Evolutionary conservation across 2,797 vertebrate genomes (phyloP), one percentile per base, ranked within the genome.

Genomic region (Acrossocheilus fasciatus): DNA sequence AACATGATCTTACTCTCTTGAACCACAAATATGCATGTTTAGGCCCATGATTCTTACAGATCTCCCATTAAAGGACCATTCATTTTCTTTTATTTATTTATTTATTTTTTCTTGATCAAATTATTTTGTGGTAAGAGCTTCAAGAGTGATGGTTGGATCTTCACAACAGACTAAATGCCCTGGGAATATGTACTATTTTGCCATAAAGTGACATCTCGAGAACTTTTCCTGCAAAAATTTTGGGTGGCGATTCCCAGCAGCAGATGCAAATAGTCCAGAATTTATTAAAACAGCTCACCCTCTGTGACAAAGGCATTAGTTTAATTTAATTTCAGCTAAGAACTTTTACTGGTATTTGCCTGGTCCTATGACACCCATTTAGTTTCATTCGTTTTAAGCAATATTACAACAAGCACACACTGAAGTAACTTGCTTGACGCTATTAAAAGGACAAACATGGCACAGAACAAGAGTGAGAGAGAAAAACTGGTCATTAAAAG

Each of bases 201-300:
- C 9, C 20, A 76, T 20, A 52, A 84, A 69, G 47, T 23, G 59
- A 23, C 83, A 70, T 68, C 6, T 76, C 26, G 45, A 84, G 70
- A 77, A 85, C 50, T 68, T 92, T 88, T 90, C 78, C 36, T 78
- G 90, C 62, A 80, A 86, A 69, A 54, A 70, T 30, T 23, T 69
- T 41, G 59, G 34, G 45, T 76, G 62, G 43, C 10, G 2, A 68
- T 68, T 68, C 82, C 57, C 82, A 77, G 20, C 23, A 59, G 39
- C 36, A 17, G 30, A 50, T 36, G 10, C 15, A 41, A 52, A 76
- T 36, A 26, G 41, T 50, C 30, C 20, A 84, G 57, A 66, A 2
- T 39, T 34, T n/a, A 45, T 70, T 59, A 45, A 85, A 85, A 79
- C 62, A 8, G 17, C 62, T 84, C n/a, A 23, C 34, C 74, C 47